Conservation (phyloP, 2,113 vertebrate species). For the Carassius auratus region DNA sequence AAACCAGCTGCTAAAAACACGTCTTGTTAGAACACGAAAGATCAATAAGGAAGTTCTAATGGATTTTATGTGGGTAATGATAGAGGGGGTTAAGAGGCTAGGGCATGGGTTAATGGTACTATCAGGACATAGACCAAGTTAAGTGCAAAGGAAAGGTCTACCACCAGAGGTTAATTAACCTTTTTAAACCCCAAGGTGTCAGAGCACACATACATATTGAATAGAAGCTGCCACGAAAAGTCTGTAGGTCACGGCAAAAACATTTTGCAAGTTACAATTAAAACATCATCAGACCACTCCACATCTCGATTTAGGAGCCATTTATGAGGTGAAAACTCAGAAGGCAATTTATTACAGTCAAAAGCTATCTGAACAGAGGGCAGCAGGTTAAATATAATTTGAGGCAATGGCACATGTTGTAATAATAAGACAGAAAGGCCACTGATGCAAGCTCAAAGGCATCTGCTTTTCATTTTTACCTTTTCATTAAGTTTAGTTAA, state of each 20-base stretch:
- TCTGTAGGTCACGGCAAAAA: conserved; percentile 77
- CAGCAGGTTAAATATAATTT: too few relatives aligned
- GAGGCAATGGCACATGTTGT: too few relatives aligned
- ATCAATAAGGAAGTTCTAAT: conserved; percentile 89
- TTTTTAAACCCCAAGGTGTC: conserved; percentile 83
- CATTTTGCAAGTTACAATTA: conserved; percentile 77
- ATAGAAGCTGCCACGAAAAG: conserved; percentile 82
- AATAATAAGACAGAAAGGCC: too few relatives aligned
- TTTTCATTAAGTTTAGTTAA: too few relatives aligned
- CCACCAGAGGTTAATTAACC: conserved; percentile 96
- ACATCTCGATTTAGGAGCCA: conserved; percentile 58
- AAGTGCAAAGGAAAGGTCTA: conserved; percentile 89
- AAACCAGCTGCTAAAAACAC: conserved; percentile 54
- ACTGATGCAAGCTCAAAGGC: too few relatives aligned
- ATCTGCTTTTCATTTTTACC: too few relatives aligned
- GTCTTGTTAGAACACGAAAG: conserved; percentile 67
- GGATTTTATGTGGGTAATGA: conserved; percentile 86
- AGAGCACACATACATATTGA: conserved; percentile 79
- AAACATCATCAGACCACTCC: conserved; percentile 76
- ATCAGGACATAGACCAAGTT: conserved; percentile 91
- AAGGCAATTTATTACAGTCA: too few relatives aligned
- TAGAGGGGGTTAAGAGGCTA: conserved; percentile 88
- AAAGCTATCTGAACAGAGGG: too few relatives aligned
- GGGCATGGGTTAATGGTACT: conserved; percentile 91
- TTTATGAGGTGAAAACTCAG: too few relatives aligned